Percentiles rank a stretch among this genome's conserved stretches.
Conservation (phyloP, 2,797 vertebrate species). For the Leucoraja ocellata region DNA sequence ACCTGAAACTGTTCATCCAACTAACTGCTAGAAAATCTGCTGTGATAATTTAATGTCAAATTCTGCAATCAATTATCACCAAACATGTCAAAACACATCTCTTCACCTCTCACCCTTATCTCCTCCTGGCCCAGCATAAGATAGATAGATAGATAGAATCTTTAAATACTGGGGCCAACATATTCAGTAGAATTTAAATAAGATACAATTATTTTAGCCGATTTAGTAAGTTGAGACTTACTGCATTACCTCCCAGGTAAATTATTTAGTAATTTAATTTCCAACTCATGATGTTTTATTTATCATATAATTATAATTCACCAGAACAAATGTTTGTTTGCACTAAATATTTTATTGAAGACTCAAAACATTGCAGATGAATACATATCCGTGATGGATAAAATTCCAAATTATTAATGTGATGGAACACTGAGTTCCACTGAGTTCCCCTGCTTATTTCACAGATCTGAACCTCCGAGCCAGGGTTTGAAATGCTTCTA, state of each 20-base stretch:
- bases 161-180: not conserved
- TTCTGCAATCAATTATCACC: not conserved
- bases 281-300: constrained; percentile 14
- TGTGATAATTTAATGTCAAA: not conserved
- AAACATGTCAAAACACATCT: not conserved
- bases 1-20: not conserved
- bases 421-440: not conserved
- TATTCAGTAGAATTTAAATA: not conserved
- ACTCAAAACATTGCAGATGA: constrained; percentile 8
- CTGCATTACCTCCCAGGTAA: constrained; percentile 1
- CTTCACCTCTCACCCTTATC: no score
- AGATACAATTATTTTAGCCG: not conserved
- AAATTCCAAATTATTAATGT: not conserved
- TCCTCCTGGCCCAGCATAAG: not conserved
- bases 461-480: not conserved
- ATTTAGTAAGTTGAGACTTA: not conserved
- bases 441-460: not conserved
- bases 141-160: no score
- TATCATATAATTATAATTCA: constrained; percentile 22
- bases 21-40: not conserved
- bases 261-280: constrained; percentile 26
- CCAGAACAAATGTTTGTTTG: constrained; percentile 27
- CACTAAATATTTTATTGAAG: constrained; percentile 30
- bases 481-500: not conserved
- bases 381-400: not conserved